Percentiles rank a stretch among this genome's conserved stretches.
These are phyloP conservation scores for Zaprionus lineosus DNA, from an alignment of 2,888 invertebrate genomes.

Conservation along the genomic window DNA sequence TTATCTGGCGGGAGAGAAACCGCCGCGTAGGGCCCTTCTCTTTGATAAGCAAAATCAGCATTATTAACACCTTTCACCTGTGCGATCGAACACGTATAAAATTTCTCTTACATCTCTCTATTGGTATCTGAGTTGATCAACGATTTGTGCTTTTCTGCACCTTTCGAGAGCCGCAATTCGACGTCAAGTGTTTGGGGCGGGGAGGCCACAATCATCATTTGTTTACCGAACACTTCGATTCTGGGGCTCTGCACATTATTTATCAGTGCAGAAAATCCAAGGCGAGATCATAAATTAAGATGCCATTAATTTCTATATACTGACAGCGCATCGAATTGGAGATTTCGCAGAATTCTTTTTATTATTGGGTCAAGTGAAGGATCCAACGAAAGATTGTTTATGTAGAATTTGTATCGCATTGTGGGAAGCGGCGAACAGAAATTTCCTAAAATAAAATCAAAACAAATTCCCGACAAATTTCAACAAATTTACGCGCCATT, in stretches of 20 bases:
- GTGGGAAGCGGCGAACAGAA: conserved; percentile 30
- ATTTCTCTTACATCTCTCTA: conserved; percentile 39
- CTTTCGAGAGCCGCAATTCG: no score
- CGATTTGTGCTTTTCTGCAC: conserved; percentile 13
- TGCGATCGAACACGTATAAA: neutral
- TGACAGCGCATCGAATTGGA: conserved; percentile 28
- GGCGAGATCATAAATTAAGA: conserved; percentile 49
- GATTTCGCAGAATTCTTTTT: conserved; percentile 46
- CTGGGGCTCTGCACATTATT: conserved; percentile 30
- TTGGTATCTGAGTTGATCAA: no score
- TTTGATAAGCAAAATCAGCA: neutral
- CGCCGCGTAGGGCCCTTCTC: conserved; percentile 13
- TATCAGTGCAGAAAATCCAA: conserved; percentile 57
- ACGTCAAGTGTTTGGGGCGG: no score
- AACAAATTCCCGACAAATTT: conserved; percentile 16
- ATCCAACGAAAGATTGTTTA: conserved; percentile 8
- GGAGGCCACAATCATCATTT: no score
- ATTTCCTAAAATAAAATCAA: conserved; percentile 29
- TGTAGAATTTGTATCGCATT: conserved; percentile 32
- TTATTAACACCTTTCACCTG: conserved; percentile 46
- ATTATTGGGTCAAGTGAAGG: conserved; percentile 49
- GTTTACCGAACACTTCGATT: conserved; percentile 40
- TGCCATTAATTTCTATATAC: conserved; percentile 46
- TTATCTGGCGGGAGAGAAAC: no score
- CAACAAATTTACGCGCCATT: conserved; percentile 10